Conservation (phyloP, 2,113 vertebrate genomes). For the Tylochromis polylepis region DNA sequence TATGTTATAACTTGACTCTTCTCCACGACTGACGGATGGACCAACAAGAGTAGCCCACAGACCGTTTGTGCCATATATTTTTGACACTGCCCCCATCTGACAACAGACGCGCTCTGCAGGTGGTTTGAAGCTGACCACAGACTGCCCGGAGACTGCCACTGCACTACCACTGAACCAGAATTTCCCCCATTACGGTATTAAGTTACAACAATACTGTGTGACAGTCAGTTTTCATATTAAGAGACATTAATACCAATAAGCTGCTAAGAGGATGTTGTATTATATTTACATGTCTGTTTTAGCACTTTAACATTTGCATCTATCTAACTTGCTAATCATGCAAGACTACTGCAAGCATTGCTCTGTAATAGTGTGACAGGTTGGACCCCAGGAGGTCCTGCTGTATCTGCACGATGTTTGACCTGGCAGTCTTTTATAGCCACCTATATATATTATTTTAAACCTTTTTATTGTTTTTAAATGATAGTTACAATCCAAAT, state of each 20-base stretch:
- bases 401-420: background rate
- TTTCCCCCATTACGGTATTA: background rate
- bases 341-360: background rate
- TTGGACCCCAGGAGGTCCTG: background rate
- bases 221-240: background rate
- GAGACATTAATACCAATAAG: background rate
- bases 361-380: too few species aligned
- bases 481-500: background rate
- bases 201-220: background rate
- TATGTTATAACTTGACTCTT: too few species aligned
- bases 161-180: background rate
- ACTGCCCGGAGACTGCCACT: background rate
- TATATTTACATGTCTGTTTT: background rate
- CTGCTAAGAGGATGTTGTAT: fast-evolving
- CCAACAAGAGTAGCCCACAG: too few species aligned
- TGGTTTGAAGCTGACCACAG: background rate
- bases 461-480: background rate
- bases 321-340: background rate
- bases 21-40: too few species aligned
- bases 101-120: too few species aligned
- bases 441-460: background rate
- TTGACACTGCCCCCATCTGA: too few species aligned
- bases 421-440: background rate
- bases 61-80: too few species aligned
- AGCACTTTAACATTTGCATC: background rate